Evolutionary conservation across 2,113 vertebrate genomes (phyloP).

Genomic region (Petaurus breviceps): DNA sequence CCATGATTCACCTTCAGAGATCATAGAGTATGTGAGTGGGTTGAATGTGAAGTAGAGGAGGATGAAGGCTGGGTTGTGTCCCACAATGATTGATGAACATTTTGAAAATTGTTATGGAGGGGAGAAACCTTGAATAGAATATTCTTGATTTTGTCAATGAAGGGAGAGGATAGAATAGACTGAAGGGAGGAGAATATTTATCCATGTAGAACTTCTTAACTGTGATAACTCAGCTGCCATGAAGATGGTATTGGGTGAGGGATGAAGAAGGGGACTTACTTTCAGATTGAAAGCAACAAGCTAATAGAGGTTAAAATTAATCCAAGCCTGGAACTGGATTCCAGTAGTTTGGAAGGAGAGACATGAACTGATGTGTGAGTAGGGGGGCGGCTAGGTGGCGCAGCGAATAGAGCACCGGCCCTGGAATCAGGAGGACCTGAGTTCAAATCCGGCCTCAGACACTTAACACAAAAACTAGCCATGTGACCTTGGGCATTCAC

Average conservation of each 20-base stretch:
- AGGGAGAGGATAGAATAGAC: neutral
- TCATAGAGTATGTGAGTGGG: neutral
- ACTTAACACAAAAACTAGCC: too few relatives aligned
- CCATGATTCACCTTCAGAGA: neutral
- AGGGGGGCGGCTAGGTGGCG: too few relatives aligned
- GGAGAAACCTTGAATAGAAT: neutral
- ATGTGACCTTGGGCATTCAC: too few relatives aligned
- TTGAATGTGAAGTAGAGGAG: neutral
- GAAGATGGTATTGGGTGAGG: neutral
- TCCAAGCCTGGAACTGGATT: neutral
- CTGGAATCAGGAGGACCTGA: too few relatives aligned
- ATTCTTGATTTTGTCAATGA: neutral
- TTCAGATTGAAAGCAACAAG: neutral
- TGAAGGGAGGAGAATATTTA: neutral
- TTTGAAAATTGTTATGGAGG: neutral
- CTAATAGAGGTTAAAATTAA: neutral
- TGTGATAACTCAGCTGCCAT: neutral
- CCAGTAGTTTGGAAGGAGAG: neutral
- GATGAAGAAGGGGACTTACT: neutral
- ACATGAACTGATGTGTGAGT: neutral
- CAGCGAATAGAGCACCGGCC: too few relatives aligned
- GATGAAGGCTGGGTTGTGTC: neutral
- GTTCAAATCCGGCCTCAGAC: too few relatives aligned
- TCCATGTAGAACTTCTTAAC: neutral
- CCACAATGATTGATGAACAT: neutral